Base-by-base conservation (phyloP, 2,888 invertebrate genomes). In the Agapetus fuscipes region DNA sequence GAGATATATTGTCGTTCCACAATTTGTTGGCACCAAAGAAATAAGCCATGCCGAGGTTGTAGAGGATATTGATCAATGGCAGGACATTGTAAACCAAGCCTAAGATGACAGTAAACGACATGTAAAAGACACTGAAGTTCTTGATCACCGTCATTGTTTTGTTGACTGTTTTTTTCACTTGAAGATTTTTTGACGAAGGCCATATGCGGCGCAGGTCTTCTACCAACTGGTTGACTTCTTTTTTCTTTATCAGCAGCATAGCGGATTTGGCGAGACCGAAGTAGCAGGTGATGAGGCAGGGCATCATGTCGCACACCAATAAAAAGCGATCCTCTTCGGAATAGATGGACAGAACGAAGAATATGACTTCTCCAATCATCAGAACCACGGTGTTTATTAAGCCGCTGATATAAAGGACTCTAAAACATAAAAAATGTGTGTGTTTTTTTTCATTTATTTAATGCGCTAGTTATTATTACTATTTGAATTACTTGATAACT, bases 371-470 rank as follows among this genome's bases (percentile, higher is more conserved):
- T 3, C 37, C 37, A 1, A 3, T 9, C 12, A 37, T 30, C 3
- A 30, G 17, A n/a, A 25, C 7, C 10, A 26, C 1, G 5, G 16
- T 11, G 25, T 37, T 37, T 4, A 14, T n/a, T 5, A 26, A 4
- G 3, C 37, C 37, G 9, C 14, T 9, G 2, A 31, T 1, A 32
- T 39, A 39, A 2, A 39, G 1, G 3, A 34, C 2, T n/a, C 39
- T 39, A 17, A 20, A 39, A 6, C 14, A 20, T 29, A 29, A 27
- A 26, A 32, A 32, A 29, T n/a, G n/a, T n/a, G n/a, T n/a, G n/a
- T n/a, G n/a, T n/a, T n/a, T n/a, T n/a, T n/a, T n/a, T n/a, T n/a
- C n/a, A n/a, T n/a, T n/a, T n/a, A n/a, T n/a, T n/a, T n/a, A n/a
- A n/a, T n/a, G n/a, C n/a, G n/a, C n/a, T n/a, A n/a, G n/a, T n/a